A percentile compares a stretch with the other conserved stretches of the same genome.
Conservation (phyloP, 2,888 invertebrate genomes). For the Agrotis ipsilon region DNA sequence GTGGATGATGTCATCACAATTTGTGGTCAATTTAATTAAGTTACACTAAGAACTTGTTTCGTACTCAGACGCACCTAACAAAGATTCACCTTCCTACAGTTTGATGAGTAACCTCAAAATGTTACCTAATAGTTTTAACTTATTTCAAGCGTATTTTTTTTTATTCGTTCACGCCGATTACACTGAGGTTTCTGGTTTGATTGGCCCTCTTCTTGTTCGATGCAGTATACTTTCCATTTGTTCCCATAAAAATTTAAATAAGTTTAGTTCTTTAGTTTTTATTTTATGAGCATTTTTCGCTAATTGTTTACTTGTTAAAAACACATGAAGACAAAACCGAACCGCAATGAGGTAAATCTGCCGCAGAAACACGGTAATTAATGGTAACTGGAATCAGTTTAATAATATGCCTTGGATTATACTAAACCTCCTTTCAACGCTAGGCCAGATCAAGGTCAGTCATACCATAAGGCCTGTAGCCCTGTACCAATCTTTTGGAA, state of each 20-base stretch:
- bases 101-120: background rate
- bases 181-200: too few relatives aligned
- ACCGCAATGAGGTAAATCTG: too few relatives aligned
- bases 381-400: background rate
- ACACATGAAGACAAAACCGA: too few relatives aligned
- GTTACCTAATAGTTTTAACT: background rate
- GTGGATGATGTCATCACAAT: conserved; percentile 27
- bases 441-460: background rate
- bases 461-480: background rate
- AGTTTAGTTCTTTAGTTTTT: too few relatives aligned
- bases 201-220: too few relatives aligned
- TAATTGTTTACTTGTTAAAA: too few relatives aligned
- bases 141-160: too few relatives aligned
- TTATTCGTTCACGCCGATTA: too few relatives aligned
- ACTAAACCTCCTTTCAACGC: background rate
- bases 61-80: background rate
- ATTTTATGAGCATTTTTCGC: too few relatives aligned
- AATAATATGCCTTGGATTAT: background rate
- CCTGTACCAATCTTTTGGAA: background rate
- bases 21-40: conserved; percentile 17
- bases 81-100: background rate
- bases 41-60: conserved; percentile 12
- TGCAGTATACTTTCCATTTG: too few relatives aligned
- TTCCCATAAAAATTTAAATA: too few relatives aligned
- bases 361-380: background rate